These are phyloP conservation scores for Eublepharis macularius DNA, from an alignment of 2,113 vertebrate genomes.

Conservation along the genomic window DNA sequence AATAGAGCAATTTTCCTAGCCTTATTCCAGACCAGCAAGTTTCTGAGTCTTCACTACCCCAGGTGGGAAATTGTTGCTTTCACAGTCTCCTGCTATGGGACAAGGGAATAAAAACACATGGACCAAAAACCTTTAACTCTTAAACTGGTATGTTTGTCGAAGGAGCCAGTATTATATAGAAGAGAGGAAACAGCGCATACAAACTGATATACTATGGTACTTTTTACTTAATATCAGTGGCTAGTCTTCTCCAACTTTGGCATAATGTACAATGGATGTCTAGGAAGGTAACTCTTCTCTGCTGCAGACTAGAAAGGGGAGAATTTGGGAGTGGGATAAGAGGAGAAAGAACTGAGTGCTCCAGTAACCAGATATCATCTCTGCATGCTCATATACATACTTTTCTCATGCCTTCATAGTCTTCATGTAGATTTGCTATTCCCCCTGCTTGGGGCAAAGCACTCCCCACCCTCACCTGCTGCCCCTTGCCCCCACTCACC, in stretches of 20 bases:
- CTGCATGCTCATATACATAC: too few species aligned
- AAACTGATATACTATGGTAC: neutral
- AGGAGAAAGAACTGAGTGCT: too few species aligned
- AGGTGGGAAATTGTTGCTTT: slow-evolving; percentile 40
- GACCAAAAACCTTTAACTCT: neutral
- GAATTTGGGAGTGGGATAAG: too few species aligned
- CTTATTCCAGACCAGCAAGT: slow-evolving; percentile 27
- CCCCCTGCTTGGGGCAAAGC: too few species aligned
- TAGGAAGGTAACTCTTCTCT: too few species aligned
- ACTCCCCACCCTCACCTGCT: too few species aligned
- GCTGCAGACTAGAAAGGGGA: neutral
- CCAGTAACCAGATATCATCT: too few species aligned
- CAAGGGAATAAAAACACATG: neutral
- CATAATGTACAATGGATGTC: neutral
- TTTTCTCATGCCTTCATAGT: too few species aligned
- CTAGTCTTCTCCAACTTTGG: neutral
- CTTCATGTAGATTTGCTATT: too few species aligned
- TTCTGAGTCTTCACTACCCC: slow-evolving; percentile 9
- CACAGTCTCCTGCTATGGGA: slow-evolving; percentile 6
- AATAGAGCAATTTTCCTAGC: slow-evolving; percentile 47
- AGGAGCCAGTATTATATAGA: neutral
- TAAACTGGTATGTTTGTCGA: neutral
- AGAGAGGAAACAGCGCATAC: neutral
- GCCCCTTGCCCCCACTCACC: too few species aligned
- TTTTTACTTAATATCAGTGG: neutral